A percentile compares a stretch with the other conserved stretches of the same genome.
These are phyloP conservation scores for Gallirallus australis DNA, from an alignment of 2,797 vertebrate genomes.

Conservation along the genomic window DNA sequence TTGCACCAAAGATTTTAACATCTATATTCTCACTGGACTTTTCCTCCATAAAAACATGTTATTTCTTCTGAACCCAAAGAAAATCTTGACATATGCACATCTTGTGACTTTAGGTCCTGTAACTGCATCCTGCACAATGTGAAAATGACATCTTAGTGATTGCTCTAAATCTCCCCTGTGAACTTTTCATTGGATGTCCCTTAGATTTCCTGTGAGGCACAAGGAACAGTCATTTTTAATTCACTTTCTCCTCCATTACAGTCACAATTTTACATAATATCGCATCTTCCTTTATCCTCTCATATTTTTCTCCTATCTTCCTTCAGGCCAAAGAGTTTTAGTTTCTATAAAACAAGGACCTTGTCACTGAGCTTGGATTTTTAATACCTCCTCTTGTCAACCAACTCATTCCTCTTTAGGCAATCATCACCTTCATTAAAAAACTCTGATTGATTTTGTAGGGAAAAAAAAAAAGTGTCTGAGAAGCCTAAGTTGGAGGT, in stretches of 20 bases:
- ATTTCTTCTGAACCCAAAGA: neutral
- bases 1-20: neutral
- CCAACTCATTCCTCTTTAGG: neutral
- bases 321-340: neutral
- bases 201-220: neutral
- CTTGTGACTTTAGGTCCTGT: neutral
- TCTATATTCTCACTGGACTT: neutral
- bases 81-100: neutral
- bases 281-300: neutral
- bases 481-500: neutral
- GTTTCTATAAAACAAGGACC: neutral
- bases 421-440: neutral
- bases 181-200: neutral
- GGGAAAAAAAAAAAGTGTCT: too few relatives aligned
- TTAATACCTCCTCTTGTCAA: neutral
- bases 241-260: neutral
- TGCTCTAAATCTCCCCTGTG: neutral
- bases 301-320: neutral
- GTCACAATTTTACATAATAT: neutral
- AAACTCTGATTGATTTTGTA: neutral
- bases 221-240: neutral
- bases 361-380: neutral
- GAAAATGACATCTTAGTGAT: neutral
- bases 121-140: neutral
- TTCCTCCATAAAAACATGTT: neutral